Evolutionary conservation across 1,140 invertebrate species (phyloP).

Genomic region (Aphidius ervi): DNA sequence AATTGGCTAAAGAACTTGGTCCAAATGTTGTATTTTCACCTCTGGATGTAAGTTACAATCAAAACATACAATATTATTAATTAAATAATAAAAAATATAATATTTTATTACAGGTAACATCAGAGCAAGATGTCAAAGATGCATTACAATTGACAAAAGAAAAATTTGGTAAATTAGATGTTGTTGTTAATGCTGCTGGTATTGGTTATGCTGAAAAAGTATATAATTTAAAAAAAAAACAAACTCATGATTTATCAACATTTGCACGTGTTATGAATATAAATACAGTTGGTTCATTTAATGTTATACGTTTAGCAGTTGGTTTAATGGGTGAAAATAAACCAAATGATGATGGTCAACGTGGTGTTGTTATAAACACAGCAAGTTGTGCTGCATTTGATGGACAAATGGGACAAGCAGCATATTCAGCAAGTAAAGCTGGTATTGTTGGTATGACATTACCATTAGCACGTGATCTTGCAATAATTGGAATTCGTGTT

Average conservation of each 20-base stretch:
- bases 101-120: constrained; percentile 64
- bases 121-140: constrained; percentile 74
- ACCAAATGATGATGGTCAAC: constrained; percentile 74
- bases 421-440: constrained; percentile 88
- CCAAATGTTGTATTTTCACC: constrained; percentile 76
- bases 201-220: constrained; percentile 82
- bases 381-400: constrained; percentile 94
- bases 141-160: constrained; percentile 72
- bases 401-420: constrained; percentile 92
- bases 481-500: constrained; percentile 62
- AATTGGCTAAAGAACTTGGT: constrained; percentile 72
- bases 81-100: constrained; percentile 10
- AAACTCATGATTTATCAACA: constrained; percentile 64
- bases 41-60: constrained; percentile 66
- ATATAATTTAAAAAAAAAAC: constrained; percentile 86
- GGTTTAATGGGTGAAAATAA: constrained; percentile 81
- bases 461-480: constrained; percentile 86
- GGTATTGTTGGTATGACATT: constrained; percentile 90
- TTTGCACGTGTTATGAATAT: constrained; percentile 65
- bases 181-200: constrained; percentile 93
- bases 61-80: not conserved
- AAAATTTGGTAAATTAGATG: constrained; percentile 83
- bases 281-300: constrained; percentile 91
- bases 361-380: constrained; percentile 93
- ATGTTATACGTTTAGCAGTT: constrained; percentile 79